Evolutionary conservation across 2,113 vertebrate species (phyloP).

Genomic region (Eulemur macaco): DNA sequence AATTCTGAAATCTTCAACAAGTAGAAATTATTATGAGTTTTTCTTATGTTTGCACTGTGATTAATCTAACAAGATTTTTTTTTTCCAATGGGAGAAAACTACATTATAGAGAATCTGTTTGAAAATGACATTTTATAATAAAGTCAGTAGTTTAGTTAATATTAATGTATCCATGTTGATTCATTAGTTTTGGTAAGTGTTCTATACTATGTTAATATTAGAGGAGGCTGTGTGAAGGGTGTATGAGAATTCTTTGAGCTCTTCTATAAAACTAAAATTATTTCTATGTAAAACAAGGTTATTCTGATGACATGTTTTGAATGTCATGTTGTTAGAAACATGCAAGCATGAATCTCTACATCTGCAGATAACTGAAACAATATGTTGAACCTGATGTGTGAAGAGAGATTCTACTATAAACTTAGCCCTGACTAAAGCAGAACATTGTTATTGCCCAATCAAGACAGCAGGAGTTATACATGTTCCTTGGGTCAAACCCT

Average conservation of each 20-base stretch:
- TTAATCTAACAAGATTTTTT: neutral
- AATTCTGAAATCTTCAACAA: neutral
- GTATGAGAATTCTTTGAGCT: neutral
- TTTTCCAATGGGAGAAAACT: neutral
- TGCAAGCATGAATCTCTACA: neutral
- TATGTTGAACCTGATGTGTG: neutral
- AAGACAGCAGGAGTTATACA: neutral
- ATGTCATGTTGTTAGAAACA: neutral
- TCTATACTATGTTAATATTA: neutral
- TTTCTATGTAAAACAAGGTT: neutral
- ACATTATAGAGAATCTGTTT: neutral
- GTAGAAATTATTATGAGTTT: neutral
- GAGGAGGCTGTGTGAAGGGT: neutral
- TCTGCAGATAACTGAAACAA: neutral
- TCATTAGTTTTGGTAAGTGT: neutral
- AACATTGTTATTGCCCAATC: neutral
- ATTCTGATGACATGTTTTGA: neutral
- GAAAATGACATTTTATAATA: neutral
- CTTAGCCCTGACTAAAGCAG: neutral
- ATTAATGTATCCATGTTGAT: neutral
- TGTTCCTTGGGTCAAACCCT: neutral
- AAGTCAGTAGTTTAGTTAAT: neutral
- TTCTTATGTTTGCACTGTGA: neutral
- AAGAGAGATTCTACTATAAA: neutral
- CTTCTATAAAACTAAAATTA: neutral